These are phyloP conservation scores for Antedon mediterranea DNA, from an alignment of 53 echinoderm and acorn worm genomes.

Conservation along the genomic window DNA sequence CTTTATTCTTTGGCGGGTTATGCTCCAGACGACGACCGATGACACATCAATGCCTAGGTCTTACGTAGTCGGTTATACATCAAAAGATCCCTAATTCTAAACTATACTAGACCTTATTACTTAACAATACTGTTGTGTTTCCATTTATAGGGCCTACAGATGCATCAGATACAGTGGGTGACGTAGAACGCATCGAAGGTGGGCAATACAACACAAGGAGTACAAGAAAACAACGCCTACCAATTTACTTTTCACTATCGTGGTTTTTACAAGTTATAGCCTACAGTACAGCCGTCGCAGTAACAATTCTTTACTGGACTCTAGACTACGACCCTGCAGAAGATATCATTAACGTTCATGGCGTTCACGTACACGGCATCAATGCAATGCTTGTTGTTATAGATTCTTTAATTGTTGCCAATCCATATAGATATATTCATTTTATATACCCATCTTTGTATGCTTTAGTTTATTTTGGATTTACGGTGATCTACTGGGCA, in stretches of 20 bases:
- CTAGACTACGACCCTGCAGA: constrained; percentile 43
- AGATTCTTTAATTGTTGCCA: constrained; percentile 47
- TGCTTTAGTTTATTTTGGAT: constrained; percentile 41
- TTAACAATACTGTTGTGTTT: too few species aligned
- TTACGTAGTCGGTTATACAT: too few species aligned
- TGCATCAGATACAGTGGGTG: not conserved
- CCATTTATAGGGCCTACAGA: too few species aligned
- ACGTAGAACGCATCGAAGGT: not conserved
- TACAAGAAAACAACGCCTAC: not conserved
- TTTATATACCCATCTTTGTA: constrained; percentile 31
- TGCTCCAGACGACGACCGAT: too few species aligned
- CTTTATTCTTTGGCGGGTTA: too few species aligned
- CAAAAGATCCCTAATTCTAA: too few species aligned
- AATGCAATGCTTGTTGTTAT: constrained; percentile 33
- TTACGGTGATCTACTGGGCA: constrained; percentile 40
- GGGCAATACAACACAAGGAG: not conserved
- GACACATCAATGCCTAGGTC: too few species aligned
- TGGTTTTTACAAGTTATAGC: constrained; percentile 47
- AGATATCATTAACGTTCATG: constrained; percentile 17
- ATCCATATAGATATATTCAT: constrained; percentile 56
- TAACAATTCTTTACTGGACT: constrained; percentile 42
- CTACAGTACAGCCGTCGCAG: constrained; percentile 29
- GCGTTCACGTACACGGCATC: constrained; percentile 58
- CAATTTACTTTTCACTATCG: constrained; percentile 40
- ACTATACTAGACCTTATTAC: too few species aligned